Evolutionary conservation across 2,113 vertebrate genomes (phyloP).

Genomic region (Cinclus cinclus): DNA sequence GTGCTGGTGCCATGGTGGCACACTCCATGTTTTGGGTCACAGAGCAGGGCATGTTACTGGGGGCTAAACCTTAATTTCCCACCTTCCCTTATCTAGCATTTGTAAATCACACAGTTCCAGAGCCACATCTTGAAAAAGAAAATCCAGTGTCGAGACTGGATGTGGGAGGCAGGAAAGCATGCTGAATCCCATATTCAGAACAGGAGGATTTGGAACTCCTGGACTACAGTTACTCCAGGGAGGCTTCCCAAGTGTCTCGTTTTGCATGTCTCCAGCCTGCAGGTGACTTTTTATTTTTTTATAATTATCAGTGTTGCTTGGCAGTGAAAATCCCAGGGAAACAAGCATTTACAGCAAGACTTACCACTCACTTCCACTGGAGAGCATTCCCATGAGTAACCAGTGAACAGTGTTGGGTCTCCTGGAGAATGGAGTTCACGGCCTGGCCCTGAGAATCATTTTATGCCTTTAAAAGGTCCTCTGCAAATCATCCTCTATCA

Average conservation of each 20-base stretch:
- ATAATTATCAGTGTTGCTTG: constrained; percentile 14
- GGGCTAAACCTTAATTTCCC: background rate
- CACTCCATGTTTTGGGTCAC: background rate
- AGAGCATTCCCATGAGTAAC: background rate
- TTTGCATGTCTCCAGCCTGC: background rate
- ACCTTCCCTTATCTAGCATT: background rate
- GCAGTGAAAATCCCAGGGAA: background rate
- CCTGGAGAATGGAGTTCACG: background rate
- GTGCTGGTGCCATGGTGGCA: background rate
- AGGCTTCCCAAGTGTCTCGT: background rate
- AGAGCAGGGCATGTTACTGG: background rate
- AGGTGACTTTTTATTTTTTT: background rate
- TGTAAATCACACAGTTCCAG: background rate
- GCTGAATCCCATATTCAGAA: background rate
- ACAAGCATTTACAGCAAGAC: background rate
- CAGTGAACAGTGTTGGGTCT: background rate
- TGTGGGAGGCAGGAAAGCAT: background rate
- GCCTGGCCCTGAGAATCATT: background rate
- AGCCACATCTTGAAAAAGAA: background rate
- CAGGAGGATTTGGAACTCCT: background rate
- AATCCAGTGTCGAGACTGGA: background rate
- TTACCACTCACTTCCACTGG: background rate
- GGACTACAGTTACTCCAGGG: background rate
- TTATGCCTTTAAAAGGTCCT: background rate
- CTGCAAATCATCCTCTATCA: background rate